Conservation (phyloP, 2,888 invertebrate genomes). For the Tetranychus piercei region DNA sequence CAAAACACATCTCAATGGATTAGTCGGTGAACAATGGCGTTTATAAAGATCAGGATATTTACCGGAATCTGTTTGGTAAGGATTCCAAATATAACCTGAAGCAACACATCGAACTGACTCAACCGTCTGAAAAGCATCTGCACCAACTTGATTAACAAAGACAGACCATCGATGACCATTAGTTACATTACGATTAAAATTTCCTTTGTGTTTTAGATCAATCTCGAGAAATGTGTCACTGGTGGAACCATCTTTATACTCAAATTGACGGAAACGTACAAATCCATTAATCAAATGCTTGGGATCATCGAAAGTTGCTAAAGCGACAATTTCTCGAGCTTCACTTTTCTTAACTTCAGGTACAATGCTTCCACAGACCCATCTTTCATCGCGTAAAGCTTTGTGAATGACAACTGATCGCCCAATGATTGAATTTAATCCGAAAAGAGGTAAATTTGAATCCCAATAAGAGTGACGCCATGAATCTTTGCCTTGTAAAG, state of each 20-base stretch:
- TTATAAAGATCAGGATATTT: constrained; percentile 49
- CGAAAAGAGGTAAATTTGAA: constrained; percentile 58
- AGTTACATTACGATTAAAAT: constrained; percentile 57
- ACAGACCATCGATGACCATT: constrained; percentile 70
- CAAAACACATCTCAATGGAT: constrained; percentile 71
- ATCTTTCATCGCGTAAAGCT: constrained; percentile 41
- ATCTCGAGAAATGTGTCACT: constrained; percentile 80
- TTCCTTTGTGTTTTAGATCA: constrained; percentile 67
- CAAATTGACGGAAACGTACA: constrained; percentile 64
- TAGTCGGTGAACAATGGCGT: constrained; percentile 67
- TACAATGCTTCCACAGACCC: constrained; percentile 67
- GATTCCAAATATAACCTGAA: constrained; percentile 50
- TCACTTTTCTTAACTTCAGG: constrained; percentile 62
- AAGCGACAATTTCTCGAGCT: constrained; percentile 61
- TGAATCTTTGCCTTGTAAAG: constrained; percentile 45
- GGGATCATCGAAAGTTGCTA: constrained; percentile 80
- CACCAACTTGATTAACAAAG: constrained; percentile 74
- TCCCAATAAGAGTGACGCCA: constrained; percentile 46
- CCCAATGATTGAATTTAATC: constrained; percentile 59
- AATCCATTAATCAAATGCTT: constrained; percentile 58
- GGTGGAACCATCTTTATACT: constrained; percentile 63
- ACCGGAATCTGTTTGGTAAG: constrained; percentile 21
- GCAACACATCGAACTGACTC: constrained; percentile 66
- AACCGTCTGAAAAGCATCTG: constrained; percentile 65
- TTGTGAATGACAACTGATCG: constrained; percentile 68